Evolutionary conservation across 2,888 invertebrate genomes (phyloP).

Genomic region (Petrolisthes manimaculis): DNA sequence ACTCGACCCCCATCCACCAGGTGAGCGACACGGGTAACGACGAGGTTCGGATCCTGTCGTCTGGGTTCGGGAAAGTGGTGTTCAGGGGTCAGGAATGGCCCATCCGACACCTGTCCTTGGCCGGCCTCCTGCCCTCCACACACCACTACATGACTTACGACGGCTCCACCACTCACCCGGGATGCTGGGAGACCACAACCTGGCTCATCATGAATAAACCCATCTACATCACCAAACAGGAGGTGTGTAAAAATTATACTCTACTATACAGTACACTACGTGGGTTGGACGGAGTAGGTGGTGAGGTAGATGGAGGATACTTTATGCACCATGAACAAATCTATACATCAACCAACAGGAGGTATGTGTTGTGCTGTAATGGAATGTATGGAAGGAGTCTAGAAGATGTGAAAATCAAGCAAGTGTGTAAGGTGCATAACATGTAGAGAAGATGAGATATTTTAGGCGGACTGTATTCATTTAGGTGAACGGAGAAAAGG

Average conservation of each 20-base stretch:
- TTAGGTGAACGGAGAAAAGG: too few species aligned
- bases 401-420: too few species aligned
- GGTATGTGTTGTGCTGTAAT: too few species aligned
- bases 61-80: slow-evolving; percentile 86
- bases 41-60: slow-evolving; percentile 87
- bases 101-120: slow-evolving; percentile 58
- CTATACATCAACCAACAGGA: too few species aligned
- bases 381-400: too few species aligned
- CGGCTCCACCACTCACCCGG: slow-evolving; percentile 96
- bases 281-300: neutral
- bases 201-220: slow-evolving; percentile 99
- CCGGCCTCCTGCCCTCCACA: slow-evolving; percentile 81
- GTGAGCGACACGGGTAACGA: slow-evolving; percentile 88
- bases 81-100: slow-evolving; percentile 78
- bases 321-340: too few species aligned
- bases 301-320: neutral
- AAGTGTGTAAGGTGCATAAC: too few species aligned
- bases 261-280: neutral
- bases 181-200: slow-evolving; percentile 99
- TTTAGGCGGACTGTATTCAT: too few species aligned
- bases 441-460: too few species aligned
- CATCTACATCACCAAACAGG: slow-evolving; percentile 94
- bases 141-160: slow-evolving; percentile 97
- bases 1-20: too few species aligned
- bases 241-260: slow-evolving; percentile 69